A percentile compares a stretch with the other conserved stretches of the same genome.
phyloP scores from a whole-genome alignment of 2,113 vertebrate species.

The Colossoma macropomum region DNA sequence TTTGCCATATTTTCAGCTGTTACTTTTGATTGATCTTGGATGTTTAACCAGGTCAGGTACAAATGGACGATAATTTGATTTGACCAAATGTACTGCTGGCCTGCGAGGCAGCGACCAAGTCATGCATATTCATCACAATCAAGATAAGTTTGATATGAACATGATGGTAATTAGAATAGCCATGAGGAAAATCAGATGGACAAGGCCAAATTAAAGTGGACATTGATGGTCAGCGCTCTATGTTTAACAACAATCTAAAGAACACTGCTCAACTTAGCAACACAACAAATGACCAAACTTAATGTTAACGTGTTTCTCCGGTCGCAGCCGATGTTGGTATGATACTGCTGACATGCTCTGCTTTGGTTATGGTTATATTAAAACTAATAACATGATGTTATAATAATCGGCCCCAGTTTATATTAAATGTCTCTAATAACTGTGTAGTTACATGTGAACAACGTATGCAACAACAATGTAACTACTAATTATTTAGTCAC shows the following conservation, averaged over 20 bases:
- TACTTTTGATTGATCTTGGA: constrained; percentile 19
- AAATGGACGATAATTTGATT: constrained; percentile 9
- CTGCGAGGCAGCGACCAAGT: constrained; percentile 23
- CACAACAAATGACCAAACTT: background rate
- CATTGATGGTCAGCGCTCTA: constrained; percentile 27
- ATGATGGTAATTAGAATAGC: constrained; percentile 45
- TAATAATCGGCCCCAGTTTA: no score
- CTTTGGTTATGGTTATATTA: no score
- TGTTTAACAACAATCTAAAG: background rate
- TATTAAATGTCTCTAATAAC: no score
- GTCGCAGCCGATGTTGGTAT: no score
- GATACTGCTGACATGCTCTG: no score
- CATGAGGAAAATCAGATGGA: constrained; percentile 47
- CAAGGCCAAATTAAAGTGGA: constrained; percentile 21
- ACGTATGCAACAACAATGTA: no score
- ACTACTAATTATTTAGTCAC: no score
- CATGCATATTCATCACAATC: constrained; percentile 41
- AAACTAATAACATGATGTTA: no score
- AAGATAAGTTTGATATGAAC: constrained; percentile 28
- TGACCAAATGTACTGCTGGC: background rate
- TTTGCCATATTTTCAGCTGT: background rate
- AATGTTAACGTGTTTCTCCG: background rate
- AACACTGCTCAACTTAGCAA: background rate
- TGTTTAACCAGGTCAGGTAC: constrained; percentile 20
- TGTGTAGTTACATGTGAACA: no score